Conservation (phyloP, 2,888 invertebrate genomes). For the Dorcus hopei region DNA sequence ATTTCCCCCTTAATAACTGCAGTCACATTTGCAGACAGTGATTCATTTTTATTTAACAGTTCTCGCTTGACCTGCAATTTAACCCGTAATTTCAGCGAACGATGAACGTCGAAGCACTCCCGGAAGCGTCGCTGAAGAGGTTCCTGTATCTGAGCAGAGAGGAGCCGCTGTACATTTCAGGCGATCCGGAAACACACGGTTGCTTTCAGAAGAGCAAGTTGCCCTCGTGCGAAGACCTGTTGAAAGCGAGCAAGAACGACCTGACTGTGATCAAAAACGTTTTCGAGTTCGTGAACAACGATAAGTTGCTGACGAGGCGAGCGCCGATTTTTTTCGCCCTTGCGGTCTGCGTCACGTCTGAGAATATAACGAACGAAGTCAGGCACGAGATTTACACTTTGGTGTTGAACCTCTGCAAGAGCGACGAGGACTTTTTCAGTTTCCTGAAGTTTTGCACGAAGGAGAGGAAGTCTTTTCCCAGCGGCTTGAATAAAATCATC, state of each 20-base stretch:
- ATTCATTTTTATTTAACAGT: no score
- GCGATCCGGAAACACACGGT: slow-evolving; percentile 32
- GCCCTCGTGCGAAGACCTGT: slow-evolving; percentile 13
- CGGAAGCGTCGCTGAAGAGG: slow-evolving; percentile 34
- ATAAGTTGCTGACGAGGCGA: slow-evolving; percentile 26
- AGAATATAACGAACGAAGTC: neutral
- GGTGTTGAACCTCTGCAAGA: slow-evolving; percentile 54
- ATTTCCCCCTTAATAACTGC: no score
- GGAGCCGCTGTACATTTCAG: slow-evolving; percentile 33
- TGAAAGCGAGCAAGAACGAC: slow-evolving; percentile 1
- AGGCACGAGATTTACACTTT: slow-evolving; percentile 23
- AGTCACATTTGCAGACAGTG: no score
- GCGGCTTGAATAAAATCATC: slow-evolving; percentile 54
- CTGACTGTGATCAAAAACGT: neutral
- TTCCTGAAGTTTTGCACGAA: slow-evolving; percentile 38
- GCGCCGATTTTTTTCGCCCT: slow-evolving; percentile 34
- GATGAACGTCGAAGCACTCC: no score
- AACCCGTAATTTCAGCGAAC: no score
- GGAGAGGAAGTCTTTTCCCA: slow-evolving; percentile 27
- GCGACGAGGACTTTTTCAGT: slow-evolving; percentile 53
- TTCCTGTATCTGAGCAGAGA: slow-evolving; percentile 35
- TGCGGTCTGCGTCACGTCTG: slow-evolving; percentile 17
- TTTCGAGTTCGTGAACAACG: neutral
- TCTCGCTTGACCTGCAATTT: no score
- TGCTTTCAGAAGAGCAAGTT: slow-evolving; percentile 20